Conservation (phyloP, 2,797 vertebrate species). For the Emys orbicularis region DNA sequence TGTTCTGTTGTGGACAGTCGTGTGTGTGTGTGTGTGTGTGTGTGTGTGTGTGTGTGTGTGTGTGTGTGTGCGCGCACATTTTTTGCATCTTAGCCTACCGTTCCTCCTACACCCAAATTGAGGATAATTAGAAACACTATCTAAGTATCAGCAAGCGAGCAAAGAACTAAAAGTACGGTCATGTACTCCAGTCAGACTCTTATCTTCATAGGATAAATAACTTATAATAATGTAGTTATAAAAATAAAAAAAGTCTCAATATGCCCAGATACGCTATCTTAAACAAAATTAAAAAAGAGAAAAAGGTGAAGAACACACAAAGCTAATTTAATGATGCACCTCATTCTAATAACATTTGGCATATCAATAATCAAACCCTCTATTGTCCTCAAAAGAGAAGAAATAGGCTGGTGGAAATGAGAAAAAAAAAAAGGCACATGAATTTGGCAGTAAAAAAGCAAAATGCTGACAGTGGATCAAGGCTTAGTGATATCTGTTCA, state of each 20-base stretch:
- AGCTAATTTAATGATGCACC: not conserved
- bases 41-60: not conserved
- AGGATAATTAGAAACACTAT: not conserved
- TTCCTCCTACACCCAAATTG: not conserved
- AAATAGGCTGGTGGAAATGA: not conserved
- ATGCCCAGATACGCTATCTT: not conserved
- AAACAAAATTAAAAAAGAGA: not conserved
- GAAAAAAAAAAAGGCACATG: not conserved
- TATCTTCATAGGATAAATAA: not conserved
- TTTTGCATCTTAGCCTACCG: not conserved
- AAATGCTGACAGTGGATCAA: not conserved
- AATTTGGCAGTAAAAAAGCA: not conserved
- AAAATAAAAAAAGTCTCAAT: not conserved
- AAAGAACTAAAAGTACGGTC: not conserved
- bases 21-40: not conserved
- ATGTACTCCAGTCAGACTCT: not conserved
- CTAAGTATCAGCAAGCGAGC: not conserved
- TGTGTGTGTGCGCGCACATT: not conserved
- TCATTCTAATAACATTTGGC: not conserved
- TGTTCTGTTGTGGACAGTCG: not conserved
- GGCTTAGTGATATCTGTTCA: not conserved
- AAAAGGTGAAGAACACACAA: fast-evolving
- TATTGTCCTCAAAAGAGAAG: not conserved
- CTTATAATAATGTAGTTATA: not conserved
- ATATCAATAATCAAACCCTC: not conserved